Base-by-base conservation (phyloP, 2,888 invertebrate species). In the Sesia bembeciformis region DNA sequence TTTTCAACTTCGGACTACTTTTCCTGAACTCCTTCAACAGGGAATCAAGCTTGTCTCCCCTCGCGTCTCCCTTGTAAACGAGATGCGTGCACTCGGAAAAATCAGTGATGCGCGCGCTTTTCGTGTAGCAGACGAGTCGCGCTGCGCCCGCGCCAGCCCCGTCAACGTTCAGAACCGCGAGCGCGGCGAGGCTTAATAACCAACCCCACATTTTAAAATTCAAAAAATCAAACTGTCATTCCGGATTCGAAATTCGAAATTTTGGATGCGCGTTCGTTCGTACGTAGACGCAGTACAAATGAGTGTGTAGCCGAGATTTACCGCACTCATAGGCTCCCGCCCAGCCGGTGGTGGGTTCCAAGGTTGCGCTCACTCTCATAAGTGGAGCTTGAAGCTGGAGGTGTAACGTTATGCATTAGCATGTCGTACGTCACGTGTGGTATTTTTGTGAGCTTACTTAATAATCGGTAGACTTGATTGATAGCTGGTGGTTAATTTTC, bases 71-170 rank as follows among this genome's bases (percentile, higher is more conserved):
- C 53, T 81, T 68, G 69, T 90, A 88, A 51, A 91, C 86, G 58
- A 91, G 74, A 68, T 91, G 90, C 55, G 90, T 90, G 66, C 90
- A 91, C 77, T 90, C 89, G 63, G 82, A 72, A 65, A 78, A 81
- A 43, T 78, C 75, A 49, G 68, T 66, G 40, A 69, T 67, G 58
- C 72, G 74, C 62, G 77, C 71, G 66, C 70, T 76, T 57, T 83
- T 82, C 58, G 83, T 85, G 63, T 89, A 90, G 68, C 90, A 90
- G 59, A 88, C 75, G 54, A 90, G 76, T 55, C 90, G 82, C 57
- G 88, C 84, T 64, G 85, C 86, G 64, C 90, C 90, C 53, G 84
- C 83, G 72, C 88, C 89, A 6, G 86, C 86, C 58, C 78, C 68
- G 39, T 73, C 65, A 4, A 67, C 81, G 55, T 60, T 59, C 57